Percentiles rank a stretch among this genome's conserved stretches.
Conservation (phyloP, 2,113 vertebrate species). For the Anser cygnoides region DNA sequence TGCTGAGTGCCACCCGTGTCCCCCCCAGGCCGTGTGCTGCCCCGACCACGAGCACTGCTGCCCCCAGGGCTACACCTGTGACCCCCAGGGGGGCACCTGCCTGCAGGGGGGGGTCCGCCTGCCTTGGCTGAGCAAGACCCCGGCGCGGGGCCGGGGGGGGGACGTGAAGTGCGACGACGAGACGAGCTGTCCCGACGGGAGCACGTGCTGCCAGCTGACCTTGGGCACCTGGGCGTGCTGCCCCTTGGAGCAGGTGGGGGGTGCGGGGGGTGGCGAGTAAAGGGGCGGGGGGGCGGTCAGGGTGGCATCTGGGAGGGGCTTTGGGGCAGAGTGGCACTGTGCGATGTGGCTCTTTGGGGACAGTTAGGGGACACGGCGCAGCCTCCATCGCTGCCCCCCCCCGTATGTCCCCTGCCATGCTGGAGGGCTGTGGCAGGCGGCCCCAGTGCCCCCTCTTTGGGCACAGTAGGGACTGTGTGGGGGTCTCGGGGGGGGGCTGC, state of each 20-base stretch:
- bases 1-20: background rate
- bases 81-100: constrained; percentile 59
- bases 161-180: constrained; percentile 68
- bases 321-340: too few relatives aligned
- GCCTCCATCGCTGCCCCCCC: too few relatives aligned
- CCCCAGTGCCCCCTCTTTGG: too few relatives aligned
- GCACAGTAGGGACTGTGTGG: too few relatives aligned
- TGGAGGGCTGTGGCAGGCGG: too few relatives aligned
- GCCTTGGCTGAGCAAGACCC: constrained; percentile 34
- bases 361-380: too few relatives aligned
- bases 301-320: too few relatives aligned
- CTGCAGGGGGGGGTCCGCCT: background rate
- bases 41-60: constrained; percentile 29
- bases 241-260: constrained; percentile 50
- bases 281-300: too few relatives aligned
- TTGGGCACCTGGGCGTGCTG: constrained; percentile 80
- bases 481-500: too few relatives aligned
- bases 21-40: constrained; percentile 20
- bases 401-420: too few relatives aligned
- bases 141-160: rapidly evolving
- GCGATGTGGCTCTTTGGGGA: too few relatives aligned
- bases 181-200: constrained; percentile 75
- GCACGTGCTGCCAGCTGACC: constrained; percentile 81
- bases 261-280: too few relatives aligned
- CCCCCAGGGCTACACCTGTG: constrained; percentile 78